These are phyloP conservation scores for Danio choprae DNA, from an alignment of 2,797 vertebrate genomes.

Conservation along the genomic window DNA sequence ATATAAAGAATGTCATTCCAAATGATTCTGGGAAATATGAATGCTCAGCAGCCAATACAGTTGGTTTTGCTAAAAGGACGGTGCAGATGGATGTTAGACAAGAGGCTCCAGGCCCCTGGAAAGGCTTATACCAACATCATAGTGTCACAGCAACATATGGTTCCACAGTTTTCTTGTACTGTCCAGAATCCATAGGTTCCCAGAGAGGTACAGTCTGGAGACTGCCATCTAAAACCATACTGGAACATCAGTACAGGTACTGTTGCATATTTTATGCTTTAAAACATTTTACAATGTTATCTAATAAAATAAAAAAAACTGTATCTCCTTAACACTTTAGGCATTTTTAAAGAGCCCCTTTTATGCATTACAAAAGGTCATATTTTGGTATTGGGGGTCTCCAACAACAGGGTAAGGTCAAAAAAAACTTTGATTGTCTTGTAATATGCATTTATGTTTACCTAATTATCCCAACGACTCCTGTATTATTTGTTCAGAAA, in stretches of 20 bases:
- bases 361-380: too few relatives aligned
- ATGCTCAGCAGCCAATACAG: slow-evolving; percentile 76
- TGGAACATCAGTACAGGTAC: slow-evolving; percentile 80
- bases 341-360: too few relatives aligned
- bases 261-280: slow-evolving; percentile 19
- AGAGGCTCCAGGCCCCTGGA: slow-evolving; percentile 61
- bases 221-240: slow-evolving; percentile 76
- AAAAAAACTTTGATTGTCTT: too few relatives aligned
- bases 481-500: too few relatives aligned
- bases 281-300: too few relatives aligned
- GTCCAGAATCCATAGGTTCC: slow-evolving; percentile 76
- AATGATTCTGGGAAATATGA: slow-evolving; percentile 79
- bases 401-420: too few relatives aligned
- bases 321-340: too few relatives aligned
- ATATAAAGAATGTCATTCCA: slow-evolving; percentile 70
- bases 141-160: slow-evolving; percentile 79
- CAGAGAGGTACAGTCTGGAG: slow-evolving; percentile 78
- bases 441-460: too few relatives aligned
- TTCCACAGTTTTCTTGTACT: slow-evolving; percentile 81
- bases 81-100: slow-evolving; percentile 73
- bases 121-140: slow-evolving; percentile 70
- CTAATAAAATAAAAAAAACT: too few relatives aligned
- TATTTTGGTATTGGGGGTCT: too few relatives aligned
- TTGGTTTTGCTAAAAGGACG: slow-evolving; percentile 75
- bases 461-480: too few relatives aligned